Evolutionary conservation across 1,140 invertebrate species (phyloP), one percentile per base, ranked within the genome.

Genomic region (Ooceraea biroi): DNA sequence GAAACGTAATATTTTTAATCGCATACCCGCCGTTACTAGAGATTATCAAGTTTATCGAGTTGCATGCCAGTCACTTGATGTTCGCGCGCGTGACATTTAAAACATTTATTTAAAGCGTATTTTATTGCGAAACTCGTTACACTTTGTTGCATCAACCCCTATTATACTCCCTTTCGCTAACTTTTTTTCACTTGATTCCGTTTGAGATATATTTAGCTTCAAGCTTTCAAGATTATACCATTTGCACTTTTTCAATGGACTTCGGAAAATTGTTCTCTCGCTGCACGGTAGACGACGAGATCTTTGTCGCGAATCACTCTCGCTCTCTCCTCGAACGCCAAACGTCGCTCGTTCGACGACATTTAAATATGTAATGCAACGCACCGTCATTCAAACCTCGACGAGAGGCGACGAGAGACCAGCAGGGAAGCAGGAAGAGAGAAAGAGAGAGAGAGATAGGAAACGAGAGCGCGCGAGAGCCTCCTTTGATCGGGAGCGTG

Each of bases 401-500:
- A 8, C 19, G 50, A 44, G n/a, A n/a, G 14, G 14, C 17, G 61
- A 82, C 22, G 71, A 80, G 41, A 58, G 66, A 82, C 27, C 52
- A 44, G 44, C 25, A 14, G 44, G 68, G 19, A 44, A 41, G 55
- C 11, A 80, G 52, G 44, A n/a, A 52, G 44, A 25, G 27, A n/a
- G 46, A n/a, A 12, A 30, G 25, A 19, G 25, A 52, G 25, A 30
- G 68, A 71, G 36, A 7, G 36, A 7, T 7, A n/a, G 48, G 8
- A 46, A 83, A 68, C 46, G 58, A 65, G 58, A 77, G 30, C 73
- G 73, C 60, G 73, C 14, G 52, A 80, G 76, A 55, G n/a, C 36
- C 50, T 78, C 50, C 71, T 82, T 82, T 82, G 68, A 82, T 82
- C 78, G 78, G 27, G 69, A 72, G 65, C 78, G 55, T 61, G 69